phyloP scores from a whole-genome alignment of 2,888 invertebrate species.

The Serripes groenlandicus region DNA sequence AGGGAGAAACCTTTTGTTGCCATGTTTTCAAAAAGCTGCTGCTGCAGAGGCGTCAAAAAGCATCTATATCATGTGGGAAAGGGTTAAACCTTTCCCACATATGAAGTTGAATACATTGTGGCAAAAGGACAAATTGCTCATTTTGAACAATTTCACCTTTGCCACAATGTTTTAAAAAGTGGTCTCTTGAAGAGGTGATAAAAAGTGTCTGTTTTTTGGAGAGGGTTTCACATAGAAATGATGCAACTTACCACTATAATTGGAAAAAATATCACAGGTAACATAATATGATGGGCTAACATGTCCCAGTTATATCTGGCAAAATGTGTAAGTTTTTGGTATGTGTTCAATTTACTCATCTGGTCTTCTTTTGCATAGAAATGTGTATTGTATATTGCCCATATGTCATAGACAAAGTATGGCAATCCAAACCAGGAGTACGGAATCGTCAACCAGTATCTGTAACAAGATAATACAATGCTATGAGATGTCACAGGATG shows the following conservation, averaged over 20 bases:
- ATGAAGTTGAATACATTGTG: not conserved
- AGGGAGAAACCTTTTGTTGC: too few species aligned
- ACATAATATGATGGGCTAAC: slow-evolving; percentile 79
- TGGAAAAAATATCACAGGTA: slow-evolving; percentile 81
- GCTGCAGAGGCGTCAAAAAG: too few species aligned
- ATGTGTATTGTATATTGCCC: slow-evolving; percentile 80
- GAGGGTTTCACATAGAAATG: not conserved
- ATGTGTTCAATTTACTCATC: slow-evolving; percentile 18
- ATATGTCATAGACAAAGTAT: slow-evolving; percentile 81
- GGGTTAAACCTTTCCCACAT: too few species aligned
- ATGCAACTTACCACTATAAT: slow-evolving; percentile 80
- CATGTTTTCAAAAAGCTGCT: too few species aligned
- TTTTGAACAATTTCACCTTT: too few species aligned
- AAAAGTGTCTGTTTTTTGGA: not conserved
- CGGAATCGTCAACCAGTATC: slow-evolving; percentile 78
- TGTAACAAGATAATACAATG: slow-evolving; percentile 73
- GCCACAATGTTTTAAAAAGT: too few species aligned
- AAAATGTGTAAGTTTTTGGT: slow-evolving; percentile 65
- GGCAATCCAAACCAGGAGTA: slow-evolving; percentile 82
- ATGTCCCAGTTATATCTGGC: slow-evolving; percentile 70
- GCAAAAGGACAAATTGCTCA: not conserved
- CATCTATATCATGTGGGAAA: too few species aligned
- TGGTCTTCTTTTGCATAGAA: slow-evolving; percentile 58
- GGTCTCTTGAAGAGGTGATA: not conserved
- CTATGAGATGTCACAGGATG: too few species aligned